Percentiles rank a stretch among this genome's conserved stretches.
Conservation (phyloP, 2,797 vertebrate species). For the Clarias laeviceps region DNA sequence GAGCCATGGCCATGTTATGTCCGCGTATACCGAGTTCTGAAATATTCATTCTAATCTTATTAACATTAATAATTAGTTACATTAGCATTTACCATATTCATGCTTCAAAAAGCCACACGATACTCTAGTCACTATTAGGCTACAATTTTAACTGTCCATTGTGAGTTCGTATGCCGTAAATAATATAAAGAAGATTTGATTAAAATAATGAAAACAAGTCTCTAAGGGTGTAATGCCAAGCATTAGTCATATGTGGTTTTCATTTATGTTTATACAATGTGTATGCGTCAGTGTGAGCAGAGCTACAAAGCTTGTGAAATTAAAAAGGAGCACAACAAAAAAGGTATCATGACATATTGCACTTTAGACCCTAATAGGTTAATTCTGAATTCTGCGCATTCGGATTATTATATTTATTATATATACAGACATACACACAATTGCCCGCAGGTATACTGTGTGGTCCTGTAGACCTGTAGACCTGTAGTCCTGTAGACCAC, state of each 20-base stretch:
- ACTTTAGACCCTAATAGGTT: too few relatives aligned
- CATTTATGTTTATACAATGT: not conserved
- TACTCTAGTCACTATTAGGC: not conserved
- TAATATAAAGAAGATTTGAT: not conserved
- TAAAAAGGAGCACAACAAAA: not conserved
- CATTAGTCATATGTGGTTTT: not conserved
- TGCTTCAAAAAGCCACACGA: not conserved
- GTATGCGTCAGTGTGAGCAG: too few relatives aligned
- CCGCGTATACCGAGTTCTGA: not conserved
- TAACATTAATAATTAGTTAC: not conserved
- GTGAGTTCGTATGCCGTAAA: not conserved
- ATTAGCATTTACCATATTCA: not conserved
- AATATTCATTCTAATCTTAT: not conserved
- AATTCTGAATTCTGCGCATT: too few relatives aligned
- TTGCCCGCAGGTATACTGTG: not conserved
- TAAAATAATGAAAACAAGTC: conserved; percentile 1
- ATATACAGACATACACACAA: not conserved
- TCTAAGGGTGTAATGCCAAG: not conserved
- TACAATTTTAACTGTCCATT: not conserved
- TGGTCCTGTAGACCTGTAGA: not conserved
- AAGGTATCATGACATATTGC: not conserved
- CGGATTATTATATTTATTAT: not conserved
- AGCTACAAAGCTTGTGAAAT: not conserved
- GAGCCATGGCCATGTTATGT: not conserved
- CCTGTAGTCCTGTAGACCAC: not conserved